Evolutionary conservation across 2,888 invertebrate species (phyloP), one percentile per base, ranked within the genome.

Genomic region (Sphaerophoria rueppellii): DNA sequence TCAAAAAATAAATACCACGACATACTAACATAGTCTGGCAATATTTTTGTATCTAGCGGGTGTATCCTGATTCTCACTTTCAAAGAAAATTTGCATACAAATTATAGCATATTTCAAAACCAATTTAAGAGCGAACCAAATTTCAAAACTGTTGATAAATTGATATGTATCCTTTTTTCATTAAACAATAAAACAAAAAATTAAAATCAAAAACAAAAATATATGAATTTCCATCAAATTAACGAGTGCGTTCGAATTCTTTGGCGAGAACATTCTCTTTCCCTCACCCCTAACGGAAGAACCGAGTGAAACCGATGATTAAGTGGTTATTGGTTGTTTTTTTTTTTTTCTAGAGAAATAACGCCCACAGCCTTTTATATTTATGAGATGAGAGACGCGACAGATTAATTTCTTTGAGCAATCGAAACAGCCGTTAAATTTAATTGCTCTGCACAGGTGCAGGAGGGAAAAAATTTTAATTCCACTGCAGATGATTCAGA

Each of bases 391-490:
- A 65, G 70, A 58, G 52, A 14, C 34, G 57, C 63, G 76, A 77
- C 76, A 73, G 69, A 81, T 77, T 73, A 73, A 81, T 77, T 46
- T 79, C 58, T 73, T 65, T 81, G 81, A 81, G 76, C 80, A 70
- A 65, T 48, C 67, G 70, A 14, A 71, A 71, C 83, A 83, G 75
- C 75, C 83, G 75, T 80, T 67, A 67, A 58, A 43, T 80, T 80
- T 73, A 85, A 85, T 76, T 85, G 71, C 76, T 32, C 32, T 69
- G 76, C 73, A 85, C 85, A 85, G 85, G 76, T 85, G 85, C 81
- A 72, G 71, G 40, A 52, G 6, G 34, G 40, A 9, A 34, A 57
- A 61, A 60, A 69, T 58, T 12, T 58, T 57, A 69, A 85, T 83
- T 75, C 65, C 54, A 58, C 58, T 7, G 52, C 65, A 24, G 48